Base-by-base conservation (phyloP, 2,797 vertebrate genomes). In the Kryptopterus vitreolus region DNA sequence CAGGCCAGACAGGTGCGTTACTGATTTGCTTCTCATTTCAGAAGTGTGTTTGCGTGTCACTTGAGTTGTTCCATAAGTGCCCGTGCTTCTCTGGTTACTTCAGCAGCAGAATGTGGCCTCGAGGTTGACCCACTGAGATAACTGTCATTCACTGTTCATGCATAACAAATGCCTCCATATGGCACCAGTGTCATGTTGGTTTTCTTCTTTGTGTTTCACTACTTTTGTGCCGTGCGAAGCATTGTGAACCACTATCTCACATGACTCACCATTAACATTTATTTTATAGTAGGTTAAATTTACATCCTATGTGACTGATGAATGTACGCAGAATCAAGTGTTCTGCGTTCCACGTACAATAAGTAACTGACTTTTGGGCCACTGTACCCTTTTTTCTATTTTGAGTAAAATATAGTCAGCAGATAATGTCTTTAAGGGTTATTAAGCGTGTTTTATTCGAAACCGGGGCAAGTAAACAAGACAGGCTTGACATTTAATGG, bases 61-160 rank as follows among this genome's bases (percentile, higher is more conserved):
- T 87, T 88, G 87, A 89, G 84, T 87, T 77, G 33, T 79, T 79
- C 78, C 59, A 76, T 81, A 77, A 76, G 79, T 83, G 81, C 74
- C 83, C 48, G 46, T 80, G n/a, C 78, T 77, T 89, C 86, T 86
- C 85, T 70, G 71, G 78, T 87, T 84, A 87, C 86, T 52, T 77
- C 61, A 76, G 76, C 50, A 65, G 75, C 22, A 82, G 78, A 78
- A 84, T 82, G 46, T 80, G 75, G 78, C 78, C 61, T 72, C 65
- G 26, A 69, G 72, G n/a, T 75, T 85, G 77, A 58, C 81, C 81
- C 61, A 77, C 58, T 83, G 69, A 31, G 65, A 76, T 53, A 26
- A 70, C 48, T 78, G 76, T 78, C 82, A 80, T 66, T 58, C 82
- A 61, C 46, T 78, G 46, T 76, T 78, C 79, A 77, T 84, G 79